Evolutionary conservation across 2,888 invertebrate genomes (phyloP), one percentile per base, ranked within the genome.

Genomic region (Subacronicta megacephala): DNA sequence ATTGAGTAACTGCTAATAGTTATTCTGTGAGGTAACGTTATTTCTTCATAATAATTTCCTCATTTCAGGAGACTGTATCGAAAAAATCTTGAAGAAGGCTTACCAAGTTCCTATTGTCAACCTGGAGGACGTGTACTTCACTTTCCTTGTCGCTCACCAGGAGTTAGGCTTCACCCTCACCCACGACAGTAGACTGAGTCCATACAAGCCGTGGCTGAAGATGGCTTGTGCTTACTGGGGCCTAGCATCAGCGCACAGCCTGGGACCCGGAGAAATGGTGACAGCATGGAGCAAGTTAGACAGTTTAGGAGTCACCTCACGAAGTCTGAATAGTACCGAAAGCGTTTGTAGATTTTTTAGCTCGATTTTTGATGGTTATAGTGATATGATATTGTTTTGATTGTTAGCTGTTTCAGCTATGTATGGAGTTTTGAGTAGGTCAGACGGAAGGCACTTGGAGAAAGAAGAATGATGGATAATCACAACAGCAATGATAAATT

Each of bases 71-170:
- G 75, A 81, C 16, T 81, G 85, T 60, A 60, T 90, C 0, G 49
- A 60, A 1, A 62, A 89, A n/a, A 87, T 97, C 7, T 92, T 95
- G 44, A 80, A 90, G n/a, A 88, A 91, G 1, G 95, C 96, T 0
- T 84, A 95, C 50, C 82, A 90, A 26, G 94, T 95, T 23, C 95
- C 95, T 0, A 91, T 96, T 59, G 90, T 97, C 4, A 96, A 96
- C 60, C 84, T 96, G 47, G 97, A 97, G 84, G 97, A 97, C 77
- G 95, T 97, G 0, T 96, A 95, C 80, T 92, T 96, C n/a, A 96
- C 97, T 0, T 96, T 96, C 13, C 88, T 97, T 7, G 95, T 96
- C 1, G 96, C 96, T 0, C 93, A 95, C 62, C 90, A 91, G 43
- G 60, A 62, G 1, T 78, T 96, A 2, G 90, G 94, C 0, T 88